Base-by-base conservation (phyloP, 2,888 invertebrate species). In the Epistrophe eligans region DNA sequence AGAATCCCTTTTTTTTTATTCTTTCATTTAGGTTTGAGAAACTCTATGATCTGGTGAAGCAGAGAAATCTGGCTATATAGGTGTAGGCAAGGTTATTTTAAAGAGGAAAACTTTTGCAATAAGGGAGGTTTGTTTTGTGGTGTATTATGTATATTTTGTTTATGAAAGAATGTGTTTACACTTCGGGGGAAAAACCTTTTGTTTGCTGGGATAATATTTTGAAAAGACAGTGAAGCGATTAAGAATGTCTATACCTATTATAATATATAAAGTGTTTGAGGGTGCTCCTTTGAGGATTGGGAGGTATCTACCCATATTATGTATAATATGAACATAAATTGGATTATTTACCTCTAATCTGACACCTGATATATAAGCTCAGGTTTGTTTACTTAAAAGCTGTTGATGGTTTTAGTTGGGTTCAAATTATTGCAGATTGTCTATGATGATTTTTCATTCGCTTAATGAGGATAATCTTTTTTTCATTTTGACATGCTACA, bases 181-280 rank as follows among this genome's bases (percentile, higher is more conserved):
- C 24, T 55, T 40, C 3, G 52, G 15, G 4, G 24, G 32, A 24
- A 35, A 17, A 38, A 40, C 52, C 70, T 70, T 48, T 50, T 82
- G 70, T 73, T 81, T 64, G 62, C 43, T 52, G 28, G 2, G 40
- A 77, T 57, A 77, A 77, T 81, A 38, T 73, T 73, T 43, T 64
- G 66, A 79, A 70, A 57, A 55, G 67, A 79, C 66, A 43, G 17
- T 64, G 24, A 77, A 58, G 48, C 52, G 77, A 45, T 71, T 66
- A 70, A 55, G 58, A 35, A 70, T 50, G 19, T n/a, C 24, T 24
- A 24, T 24, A 24, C 24, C 24, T 24, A 24, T 3, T 24, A 24
- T 24, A 24, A 2, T 2, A 2, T 24, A 48, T 50, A 71, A 32
- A 60, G 24, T 35, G 50, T 19, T 62, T 45, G 11, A 50, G 38